Evolutionary conservation across 1,140 invertebrate genomes (phyloP).

Genomic region (Drosophila dunni): DNA sequence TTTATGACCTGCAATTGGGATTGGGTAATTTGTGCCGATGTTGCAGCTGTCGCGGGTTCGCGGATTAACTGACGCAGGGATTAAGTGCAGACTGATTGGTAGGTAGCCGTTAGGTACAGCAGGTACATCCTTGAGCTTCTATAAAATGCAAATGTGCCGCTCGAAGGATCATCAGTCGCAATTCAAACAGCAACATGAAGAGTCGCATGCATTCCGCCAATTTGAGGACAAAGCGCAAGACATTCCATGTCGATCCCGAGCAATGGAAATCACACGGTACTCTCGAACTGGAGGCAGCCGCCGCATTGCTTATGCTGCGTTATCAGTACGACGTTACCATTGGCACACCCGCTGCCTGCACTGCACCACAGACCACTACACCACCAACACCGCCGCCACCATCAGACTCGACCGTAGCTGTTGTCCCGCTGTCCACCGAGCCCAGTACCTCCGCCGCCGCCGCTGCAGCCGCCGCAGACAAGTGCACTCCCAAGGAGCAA

Average conservation of each 20-base stretch:
- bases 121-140: conserved; percentile 33
- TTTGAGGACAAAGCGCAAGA: background rate
- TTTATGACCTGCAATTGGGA: conserved; percentile 3
- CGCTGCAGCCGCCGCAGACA: conserved; percentile 20
- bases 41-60: conserved; percentile 39
- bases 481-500: conserved; percentile 60
- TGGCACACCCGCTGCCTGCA: background rate
- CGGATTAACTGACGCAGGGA: conserved; percentile 37
- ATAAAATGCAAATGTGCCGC: conserved; percentile 25
- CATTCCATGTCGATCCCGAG: background rate
- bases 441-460: background rate
- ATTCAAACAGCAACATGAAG: conserved; percentile 23
- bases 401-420: background rate
- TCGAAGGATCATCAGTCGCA: conserved; percentile 16
- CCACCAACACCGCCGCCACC: conserved; percentile 15
- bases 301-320: conserved; percentile 64
- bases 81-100: conserved; percentile 57
- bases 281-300: conserved; percentile 65
- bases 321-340: conserved; percentile 53
- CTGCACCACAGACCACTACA: conserved; percentile 18
- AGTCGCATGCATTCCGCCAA: background rate
- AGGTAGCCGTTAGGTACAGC: conserved; percentile 27
- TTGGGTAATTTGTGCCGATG: conserved; percentile 1
- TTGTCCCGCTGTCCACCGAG: background rate
- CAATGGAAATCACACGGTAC: conserved; percentile 22